Base-by-base conservation (phyloP, 2,888 invertebrate genomes). In the Lacanobia oleracea region DNA sequence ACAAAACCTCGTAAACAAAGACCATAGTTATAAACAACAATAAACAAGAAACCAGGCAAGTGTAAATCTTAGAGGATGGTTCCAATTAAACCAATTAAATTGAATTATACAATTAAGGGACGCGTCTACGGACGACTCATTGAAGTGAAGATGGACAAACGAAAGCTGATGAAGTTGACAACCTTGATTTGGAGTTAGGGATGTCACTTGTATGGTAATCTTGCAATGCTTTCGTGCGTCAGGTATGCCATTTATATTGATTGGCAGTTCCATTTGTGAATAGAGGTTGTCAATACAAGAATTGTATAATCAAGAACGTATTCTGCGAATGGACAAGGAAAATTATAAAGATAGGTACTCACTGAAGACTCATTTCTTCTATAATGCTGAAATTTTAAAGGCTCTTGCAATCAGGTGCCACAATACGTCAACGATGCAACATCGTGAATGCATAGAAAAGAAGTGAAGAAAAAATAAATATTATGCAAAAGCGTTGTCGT, bases 81-180 rank as follows among this genome's bases (percentile, higher is more conserved):
- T 74, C 82, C 85, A 89, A 88, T 88, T 88, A 85, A 79, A 75
- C 79, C 78, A 86, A 85, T 85, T 85, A 83, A 86, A 86, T 77
- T 72, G 66, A 79, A 85, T 86, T 78, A 77, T 81, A 80, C 78
- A 85, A 83, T 86, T 84, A 83, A 75, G 68, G 74, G 75, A 66
- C 75, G 48, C 72, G 63, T 45, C 48, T 18, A 48, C 48, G 16
- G 48, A 48, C 48, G 48, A 1, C 6, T 45, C 68, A 63, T 70
- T 79, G 75, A 79, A 77, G 75, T 81, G 75, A 63, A 75, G 75
- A 81, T 81, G 75, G 70, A 77, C 84, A 83, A 79, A 81, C 37
- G 75, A 76, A 67, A 66, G 69, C 63, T 79, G 77, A 85, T 78
- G 53, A 64, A 78, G 59, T 74, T 79, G 83, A 75, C 81, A 75